Conservation (phyloP, 2,113 vertebrate species). For the Odocoileus hemionus region DNA sequence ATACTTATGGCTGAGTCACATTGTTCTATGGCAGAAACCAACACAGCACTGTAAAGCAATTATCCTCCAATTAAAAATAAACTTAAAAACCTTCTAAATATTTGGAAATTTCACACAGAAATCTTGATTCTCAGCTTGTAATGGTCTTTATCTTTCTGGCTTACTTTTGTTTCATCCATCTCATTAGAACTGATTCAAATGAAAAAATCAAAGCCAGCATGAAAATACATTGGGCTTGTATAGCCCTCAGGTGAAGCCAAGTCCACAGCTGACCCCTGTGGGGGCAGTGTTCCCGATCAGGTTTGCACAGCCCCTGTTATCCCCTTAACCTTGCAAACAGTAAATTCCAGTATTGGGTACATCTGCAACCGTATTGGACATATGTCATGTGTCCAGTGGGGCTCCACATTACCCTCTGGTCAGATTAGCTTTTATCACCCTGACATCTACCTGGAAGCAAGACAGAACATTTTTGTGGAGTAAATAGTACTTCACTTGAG, state of each 20-base stretch:
- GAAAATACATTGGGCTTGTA: background rate
- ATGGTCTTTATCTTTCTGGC: too few species aligned
- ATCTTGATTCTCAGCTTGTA: background rate
- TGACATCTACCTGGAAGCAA: background rate
- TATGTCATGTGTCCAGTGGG: background rate
- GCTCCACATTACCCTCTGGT: background rate
- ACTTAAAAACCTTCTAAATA: background rate
- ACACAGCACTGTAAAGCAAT: background rate
- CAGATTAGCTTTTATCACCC: background rate
- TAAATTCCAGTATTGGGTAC: background rate
- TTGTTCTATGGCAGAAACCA: background rate
- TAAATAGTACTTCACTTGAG: background rate
- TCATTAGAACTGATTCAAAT: too few species aligned
- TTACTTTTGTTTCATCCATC: too few species aligned
- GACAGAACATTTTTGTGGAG: background rate
- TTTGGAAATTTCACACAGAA: background rate
- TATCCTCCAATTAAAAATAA: background rate
- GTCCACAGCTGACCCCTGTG: background rate
- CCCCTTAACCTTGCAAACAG: background rate
- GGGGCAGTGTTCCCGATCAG: background rate
- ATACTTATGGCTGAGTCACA: background rate
- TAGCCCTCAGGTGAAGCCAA: background rate
- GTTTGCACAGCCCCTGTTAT: background rate
- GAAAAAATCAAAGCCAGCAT: background rate
- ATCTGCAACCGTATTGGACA: background rate